These are phyloP conservation scores for Trinorchestia longiramus DNA, from an alignment of 1,140 invertebrate species.

Conservation along the genomic window DNA sequence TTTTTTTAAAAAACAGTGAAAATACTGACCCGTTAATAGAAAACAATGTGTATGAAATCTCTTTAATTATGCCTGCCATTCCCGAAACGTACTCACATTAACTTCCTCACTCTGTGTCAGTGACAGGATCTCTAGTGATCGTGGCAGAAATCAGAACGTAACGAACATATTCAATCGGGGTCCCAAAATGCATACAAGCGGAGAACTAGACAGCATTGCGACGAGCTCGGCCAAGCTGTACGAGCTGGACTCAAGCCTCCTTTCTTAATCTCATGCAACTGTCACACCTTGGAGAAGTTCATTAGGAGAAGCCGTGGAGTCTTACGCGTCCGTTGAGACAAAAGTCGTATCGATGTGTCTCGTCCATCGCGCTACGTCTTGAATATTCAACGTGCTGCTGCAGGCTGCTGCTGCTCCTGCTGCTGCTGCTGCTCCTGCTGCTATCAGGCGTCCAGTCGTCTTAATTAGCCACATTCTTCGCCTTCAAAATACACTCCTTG, in stretches of 20 bases:
- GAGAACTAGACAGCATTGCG: not conserved
- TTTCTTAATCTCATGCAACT: not conserved
- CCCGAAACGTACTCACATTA: not conserved
- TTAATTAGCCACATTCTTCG: constrained; percentile 31
- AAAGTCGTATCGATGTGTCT: constrained; percentile 35
- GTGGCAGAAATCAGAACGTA: not conserved
- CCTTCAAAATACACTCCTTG: not conserved
- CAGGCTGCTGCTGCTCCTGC: constrained; percentile 6
- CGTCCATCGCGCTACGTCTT: not conserved
- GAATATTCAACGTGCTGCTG: constrained; percentile 42
- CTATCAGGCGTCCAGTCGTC: not conserved
- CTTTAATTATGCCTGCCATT: not conserved
- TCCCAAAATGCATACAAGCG: not conserved
- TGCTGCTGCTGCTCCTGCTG: not conserved
- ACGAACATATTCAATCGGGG: not conserved
- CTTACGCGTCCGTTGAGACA: not conserved
- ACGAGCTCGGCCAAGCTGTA: not conserved
- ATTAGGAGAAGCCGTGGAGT: not conserved
- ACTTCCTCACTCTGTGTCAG: not conserved
- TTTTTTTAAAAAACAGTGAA: not conserved
- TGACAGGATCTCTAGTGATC: not conserved
- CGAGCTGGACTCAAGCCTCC: not conserved
- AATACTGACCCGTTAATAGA: not conserved
- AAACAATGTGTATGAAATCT: not conserved
- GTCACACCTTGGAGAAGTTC: constrained; percentile 19